Base-by-base conservation (phyloP, 1,140 invertebrate genomes). In the Macrocentrus cingulum region DNA sequence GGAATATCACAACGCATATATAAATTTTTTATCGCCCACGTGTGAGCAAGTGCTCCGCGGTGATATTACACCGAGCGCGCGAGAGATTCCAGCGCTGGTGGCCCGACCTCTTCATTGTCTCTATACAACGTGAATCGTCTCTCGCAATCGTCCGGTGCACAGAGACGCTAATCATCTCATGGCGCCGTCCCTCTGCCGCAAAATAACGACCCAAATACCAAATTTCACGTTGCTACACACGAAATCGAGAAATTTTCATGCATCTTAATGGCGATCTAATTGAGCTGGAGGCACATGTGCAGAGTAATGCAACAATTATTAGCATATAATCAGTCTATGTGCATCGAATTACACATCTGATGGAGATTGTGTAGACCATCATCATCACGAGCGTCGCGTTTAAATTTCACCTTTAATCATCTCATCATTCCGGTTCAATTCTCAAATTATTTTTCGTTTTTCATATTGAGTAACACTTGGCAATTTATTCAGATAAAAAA, bases 91-190 rank as follows among this genome's bases (percentile, higher is more conserved):
- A 36, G 18, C 49, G n/a, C 46, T 19, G 32, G 49, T 51, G 49
- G 49, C 49, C 49, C 56, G 56, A 58, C 56, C 56, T 51, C 56
- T 51, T 58, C 39, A 58, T 58, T 58, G 56, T 58, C 45, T 51
- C 48, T 19, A 57, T 46, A 23, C 46, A 39, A 57, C 36, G 55
- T 50, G 45, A 23, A 51, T 58, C 55, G n/a, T 50, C 55, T 57
- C 56, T 58, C 56, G 56, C 56, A 58, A 58, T 58, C 48, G 56
- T 58, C 48, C 46, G 44, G 51, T 57, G 57, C 55, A 59, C 59
- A n/a, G 54, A 56, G 56, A 59, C 48, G 61, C 61, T 51, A 62
- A 62, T 62, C 57, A 62, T 56, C 57, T n/a, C 53, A 45, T 45
- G 57, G 48, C 56, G 53, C 56, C 36, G 42, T 46, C 39, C 46